Evolutionary conservation across 2,113 vertebrate species (phyloP).

Genomic region (Fukomys damarensis): DNA sequence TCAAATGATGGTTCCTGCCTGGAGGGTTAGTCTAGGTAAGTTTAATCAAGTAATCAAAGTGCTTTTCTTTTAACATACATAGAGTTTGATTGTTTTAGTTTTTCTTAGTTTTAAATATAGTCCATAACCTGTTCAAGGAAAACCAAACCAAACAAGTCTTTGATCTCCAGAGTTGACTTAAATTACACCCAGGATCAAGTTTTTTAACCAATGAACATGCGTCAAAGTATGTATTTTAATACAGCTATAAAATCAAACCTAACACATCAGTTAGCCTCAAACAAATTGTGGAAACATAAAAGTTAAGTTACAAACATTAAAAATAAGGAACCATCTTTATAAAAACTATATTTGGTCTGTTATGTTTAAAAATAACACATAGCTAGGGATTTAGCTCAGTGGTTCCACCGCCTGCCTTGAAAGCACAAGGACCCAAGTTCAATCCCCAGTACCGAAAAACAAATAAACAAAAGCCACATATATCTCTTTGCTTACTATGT

Average conservation of each 20-base stretch:
- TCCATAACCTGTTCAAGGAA: not conserved
- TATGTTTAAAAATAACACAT: conserved; percentile 25
- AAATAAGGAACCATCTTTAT: not conserved
- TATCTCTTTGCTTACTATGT: not conserved
- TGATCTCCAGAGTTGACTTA: not conserved
- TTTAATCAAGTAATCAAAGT: not conserved
- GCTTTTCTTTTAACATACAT: not conserved
- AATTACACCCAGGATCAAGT: not conserved
- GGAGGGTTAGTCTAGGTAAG: not conserved
- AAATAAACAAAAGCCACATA: too few species aligned
- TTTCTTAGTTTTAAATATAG: conserved; percentile 10
- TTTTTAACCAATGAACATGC: not conserved
- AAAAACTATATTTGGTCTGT: not conserved
- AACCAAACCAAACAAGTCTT: not conserved
- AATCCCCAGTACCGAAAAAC: too few species aligned
- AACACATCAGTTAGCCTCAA: not conserved
- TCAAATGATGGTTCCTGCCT: not conserved
- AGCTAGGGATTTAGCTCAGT: too few species aligned
- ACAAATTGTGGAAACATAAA: not conserved
- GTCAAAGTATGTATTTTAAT: not conserved
- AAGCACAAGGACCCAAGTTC: too few species aligned
- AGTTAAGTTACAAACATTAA: not conserved
- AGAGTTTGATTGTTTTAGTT: not conserved
- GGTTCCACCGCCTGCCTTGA: too few species aligned
- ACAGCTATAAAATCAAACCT: not conserved